Percentiles rank a stretch among this genome's conserved stretches.
Evolutionary conservation across 2,113 vertebrate species (phyloP).

Genomic region (Gnathonemus longibarbis): DNA sequence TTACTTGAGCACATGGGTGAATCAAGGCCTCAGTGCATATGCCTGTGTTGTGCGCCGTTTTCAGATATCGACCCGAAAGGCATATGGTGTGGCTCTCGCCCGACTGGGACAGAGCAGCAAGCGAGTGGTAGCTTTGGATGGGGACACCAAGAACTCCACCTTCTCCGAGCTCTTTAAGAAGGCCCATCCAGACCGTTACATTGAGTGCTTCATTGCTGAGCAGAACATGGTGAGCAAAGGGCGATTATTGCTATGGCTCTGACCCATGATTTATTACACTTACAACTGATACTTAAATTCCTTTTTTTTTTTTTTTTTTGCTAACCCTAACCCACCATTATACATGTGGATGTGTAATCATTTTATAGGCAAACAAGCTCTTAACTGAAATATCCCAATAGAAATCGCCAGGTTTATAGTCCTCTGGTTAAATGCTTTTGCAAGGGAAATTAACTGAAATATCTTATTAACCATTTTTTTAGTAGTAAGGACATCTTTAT

Average conservation of each 20-base stretch:
- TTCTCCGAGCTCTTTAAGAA: slow-evolving; percentile 72
- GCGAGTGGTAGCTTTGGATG: slow-evolving; percentile 70
- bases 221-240: slow-evolving; percentile 70
- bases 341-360: not conserved
- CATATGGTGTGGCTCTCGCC: slow-evolving; percentile 70
- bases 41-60: not conserved
- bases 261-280: not conserved
- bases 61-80: slow-evolving; percentile 71
- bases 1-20: not conserved
- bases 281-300: not conserved
- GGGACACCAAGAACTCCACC: slow-evolving; percentile 77
- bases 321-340: not conserved
- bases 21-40: not conserved
- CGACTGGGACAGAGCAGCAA: slow-evolving; percentile 63
- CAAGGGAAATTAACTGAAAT: not conserved
- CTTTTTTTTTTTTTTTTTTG: not conserved
- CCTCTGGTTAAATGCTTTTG: not conserved
- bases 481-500: not conserved
- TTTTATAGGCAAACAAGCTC: not conserved
- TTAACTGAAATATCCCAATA: not conserved
- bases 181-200: slow-evolving; percentile 68
- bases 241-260: not conserved
- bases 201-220: slow-evolving; percentile 78
- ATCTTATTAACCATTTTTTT: not conserved
- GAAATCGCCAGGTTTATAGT: not conserved